phyloP scores from a whole-genome alignment of 2,113 vertebrate species.

The Etheostoma spectabile region DNA sequence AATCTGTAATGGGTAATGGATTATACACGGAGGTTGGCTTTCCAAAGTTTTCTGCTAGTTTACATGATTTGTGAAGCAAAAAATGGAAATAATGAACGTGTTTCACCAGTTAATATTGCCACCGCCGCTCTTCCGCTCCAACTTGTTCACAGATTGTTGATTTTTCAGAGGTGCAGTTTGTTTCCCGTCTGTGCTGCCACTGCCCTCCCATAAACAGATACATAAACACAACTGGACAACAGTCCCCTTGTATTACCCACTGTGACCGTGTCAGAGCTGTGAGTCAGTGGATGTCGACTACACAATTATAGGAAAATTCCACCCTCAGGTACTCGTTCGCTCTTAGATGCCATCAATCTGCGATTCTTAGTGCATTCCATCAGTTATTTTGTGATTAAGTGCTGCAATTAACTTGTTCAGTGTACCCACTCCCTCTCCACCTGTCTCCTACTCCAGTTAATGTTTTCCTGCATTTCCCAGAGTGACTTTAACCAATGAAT shows the following conservation, averaged over 20 bases:
- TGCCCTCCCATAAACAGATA: constrained; percentile 30
- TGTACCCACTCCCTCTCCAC: constrained; percentile 38
- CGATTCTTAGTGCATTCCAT: constrained; percentile 26
- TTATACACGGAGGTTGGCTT: constrained; percentile 32
- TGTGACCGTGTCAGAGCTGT: constrained; percentile 28
- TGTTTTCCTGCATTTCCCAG: constrained; percentile 46
- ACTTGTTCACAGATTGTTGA: constrained; percentile 58
- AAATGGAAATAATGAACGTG: constrained; percentile 48
- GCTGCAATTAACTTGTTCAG: constrained; percentile 50
- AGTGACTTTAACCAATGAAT: constrained; percentile 38
- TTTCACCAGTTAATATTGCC: constrained; percentile 46
- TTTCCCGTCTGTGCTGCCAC: constrained; percentile 47
- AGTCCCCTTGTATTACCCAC: constrained; percentile 37
- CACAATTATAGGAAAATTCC: constrained; percentile 59
- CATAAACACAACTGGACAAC: constrained; percentile 50
- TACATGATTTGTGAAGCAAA: constrained; percentile 34
- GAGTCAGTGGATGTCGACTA: constrained; percentile 39
- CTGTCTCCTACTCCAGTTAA: constrained; percentile 44
- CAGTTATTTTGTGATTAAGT: constrained; percentile 69
- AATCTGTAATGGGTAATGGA: constrained; percentile 55
- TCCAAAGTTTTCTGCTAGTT: constrained; percentile 47
- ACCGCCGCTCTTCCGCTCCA: constrained; percentile 26
- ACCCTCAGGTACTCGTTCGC: constrained; percentile 49
- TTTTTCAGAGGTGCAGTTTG: constrained; percentile 57
- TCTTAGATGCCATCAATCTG: constrained; percentile 58